Evolutionary conservation across 35 echinoderm and acorn worm species (phyloP).

Genomic region (Ptychodera flava): DNA sequence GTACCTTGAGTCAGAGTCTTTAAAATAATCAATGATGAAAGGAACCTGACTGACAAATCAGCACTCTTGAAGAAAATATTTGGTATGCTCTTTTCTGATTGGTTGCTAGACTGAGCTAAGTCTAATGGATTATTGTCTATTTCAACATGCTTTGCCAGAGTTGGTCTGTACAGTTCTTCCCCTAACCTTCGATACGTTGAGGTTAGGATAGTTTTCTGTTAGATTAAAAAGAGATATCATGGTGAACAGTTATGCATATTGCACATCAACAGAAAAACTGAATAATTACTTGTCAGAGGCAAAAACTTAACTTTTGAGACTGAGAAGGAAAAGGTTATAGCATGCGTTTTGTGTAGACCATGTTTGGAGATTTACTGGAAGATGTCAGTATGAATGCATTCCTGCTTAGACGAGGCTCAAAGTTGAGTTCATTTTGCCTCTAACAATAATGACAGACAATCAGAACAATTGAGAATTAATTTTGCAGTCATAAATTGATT

Average conservation of each 20-base stretch:
- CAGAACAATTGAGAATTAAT: too few species aligned
- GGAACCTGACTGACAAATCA: constrained; percentile 67
- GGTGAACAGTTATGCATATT: not conserved
- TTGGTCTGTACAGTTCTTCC: constrained; percentile 81
- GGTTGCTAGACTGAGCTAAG: not conserved
- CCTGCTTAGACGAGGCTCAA: too few species aligned
- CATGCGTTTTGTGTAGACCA: too few species aligned
- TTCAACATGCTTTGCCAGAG: constrained; percentile 16
- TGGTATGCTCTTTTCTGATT: constrained; percentile 49
- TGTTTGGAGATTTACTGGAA: too few species aligned
- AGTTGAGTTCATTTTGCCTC: too few species aligned
- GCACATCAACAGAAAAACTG: too few species aligned
- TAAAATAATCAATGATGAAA: constrained; percentile 82
- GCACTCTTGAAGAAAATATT: constrained; percentile 82
- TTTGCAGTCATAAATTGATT: too few species aligned
- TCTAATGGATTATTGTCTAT: not conserved
- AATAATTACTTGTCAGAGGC: too few species aligned
- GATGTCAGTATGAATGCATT: too few species aligned
- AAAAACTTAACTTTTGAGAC: too few species aligned
- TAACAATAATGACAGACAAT: too few species aligned
- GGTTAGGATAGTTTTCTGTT: constrained; percentile 42
- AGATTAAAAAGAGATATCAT: constrained; percentile 6
- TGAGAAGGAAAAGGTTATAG: too few species aligned
- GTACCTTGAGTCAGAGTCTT: constrained; percentile 86
- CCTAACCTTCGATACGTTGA: constrained; percentile 85